A percentile compares a stretch with the other conserved stretches of the same genome.
These are phyloP conservation scores for Toxotes chatareus DNA, from an alignment of 2,113 vertebrate species.

Conservation along the genomic window DNA sequence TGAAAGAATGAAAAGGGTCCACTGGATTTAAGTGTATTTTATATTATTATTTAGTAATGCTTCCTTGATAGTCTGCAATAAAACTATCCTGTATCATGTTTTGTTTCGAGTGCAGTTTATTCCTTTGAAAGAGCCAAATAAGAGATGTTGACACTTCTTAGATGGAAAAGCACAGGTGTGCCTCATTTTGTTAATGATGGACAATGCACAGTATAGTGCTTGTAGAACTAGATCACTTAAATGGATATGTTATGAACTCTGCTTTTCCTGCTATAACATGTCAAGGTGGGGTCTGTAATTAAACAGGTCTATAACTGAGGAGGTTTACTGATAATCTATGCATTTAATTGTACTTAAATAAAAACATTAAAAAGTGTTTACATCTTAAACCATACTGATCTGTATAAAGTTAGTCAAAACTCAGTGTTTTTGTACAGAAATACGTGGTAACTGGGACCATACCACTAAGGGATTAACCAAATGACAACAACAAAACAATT, in stretches of 20 bases:
- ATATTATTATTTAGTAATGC: slow-evolving; percentile 39
- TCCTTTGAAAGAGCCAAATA: slow-evolving; percentile 10
- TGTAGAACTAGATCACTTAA: no score
- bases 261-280: no score
- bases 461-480: background rate
- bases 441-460: background rate
- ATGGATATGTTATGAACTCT: no score
- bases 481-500: background rate
- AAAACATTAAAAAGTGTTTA: background rate
- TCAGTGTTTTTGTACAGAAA: background rate
- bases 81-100: slow-evolving; percentile 39
- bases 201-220: no score
- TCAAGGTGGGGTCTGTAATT: no score
- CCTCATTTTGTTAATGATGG: background rate
- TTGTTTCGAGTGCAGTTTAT: background rate
- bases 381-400: background rate
- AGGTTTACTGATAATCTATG: background rate
- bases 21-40: slow-evolving; percentile 43
- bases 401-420: no score
- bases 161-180: background rate
- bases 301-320: no score
- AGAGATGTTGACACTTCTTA: background rate
- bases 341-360: background rate
- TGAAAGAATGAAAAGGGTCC: slow-evolving; percentile 36
- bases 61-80: slow-evolving; percentile 58